These are phyloP conservation scores for Oryzaephilus surinamensis DNA, from an alignment of 1,140 invertebrate species.

Conservation along the genomic window DNA sequence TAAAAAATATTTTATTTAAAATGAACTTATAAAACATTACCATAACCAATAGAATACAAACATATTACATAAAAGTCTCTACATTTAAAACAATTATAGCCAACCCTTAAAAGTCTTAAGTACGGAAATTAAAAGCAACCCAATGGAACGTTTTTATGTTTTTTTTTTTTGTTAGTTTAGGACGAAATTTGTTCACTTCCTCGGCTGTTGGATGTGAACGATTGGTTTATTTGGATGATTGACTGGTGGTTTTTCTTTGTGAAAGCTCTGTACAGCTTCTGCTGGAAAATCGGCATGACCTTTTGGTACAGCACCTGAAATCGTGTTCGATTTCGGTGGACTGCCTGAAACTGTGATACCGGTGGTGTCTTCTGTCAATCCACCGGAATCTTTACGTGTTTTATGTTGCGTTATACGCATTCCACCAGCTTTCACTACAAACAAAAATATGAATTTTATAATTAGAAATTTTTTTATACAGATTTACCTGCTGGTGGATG, in stretches of 20 bases:
- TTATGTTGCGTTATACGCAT: conserved; percentile 89
- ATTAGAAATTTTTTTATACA: not conserved
- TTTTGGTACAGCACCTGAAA: conserved; percentile 67
- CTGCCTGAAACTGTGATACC: conserved; percentile 42
- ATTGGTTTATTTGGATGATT: conserved; percentile 46
- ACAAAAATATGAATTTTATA: not conserved
- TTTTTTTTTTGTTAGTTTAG: not conserved
- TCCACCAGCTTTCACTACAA: conserved; percentile 77
- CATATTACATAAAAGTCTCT: not conserved
- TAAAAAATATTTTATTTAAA: not conserved
- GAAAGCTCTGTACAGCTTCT: conserved; percentile 72
- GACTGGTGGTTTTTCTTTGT: conserved; percentile 59
- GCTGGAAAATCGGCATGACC: conserved; percentile 81
- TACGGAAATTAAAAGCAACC: not conserved
- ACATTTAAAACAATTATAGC: not conserved
- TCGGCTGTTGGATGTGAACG: conserved; percentile 64
- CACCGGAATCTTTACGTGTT: conserved; percentile 40
- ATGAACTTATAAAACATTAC: not conserved
- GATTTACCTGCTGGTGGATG: conserved; percentile 74
- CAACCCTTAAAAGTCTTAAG: not conserved
- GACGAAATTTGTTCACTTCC: conserved; percentile 44
- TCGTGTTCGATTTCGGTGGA: conserved; percentile 63
- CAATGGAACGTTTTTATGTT: not conserved
- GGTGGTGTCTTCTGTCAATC: conserved; percentile 34
- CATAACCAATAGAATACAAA: not conserved